A percentile compares a stretch with the other conserved stretches of the same genome.
Evolutionary conservation across 2,888 invertebrate genomes (phyloP).

Genomic region (Synergus laeviventris): DNA sequence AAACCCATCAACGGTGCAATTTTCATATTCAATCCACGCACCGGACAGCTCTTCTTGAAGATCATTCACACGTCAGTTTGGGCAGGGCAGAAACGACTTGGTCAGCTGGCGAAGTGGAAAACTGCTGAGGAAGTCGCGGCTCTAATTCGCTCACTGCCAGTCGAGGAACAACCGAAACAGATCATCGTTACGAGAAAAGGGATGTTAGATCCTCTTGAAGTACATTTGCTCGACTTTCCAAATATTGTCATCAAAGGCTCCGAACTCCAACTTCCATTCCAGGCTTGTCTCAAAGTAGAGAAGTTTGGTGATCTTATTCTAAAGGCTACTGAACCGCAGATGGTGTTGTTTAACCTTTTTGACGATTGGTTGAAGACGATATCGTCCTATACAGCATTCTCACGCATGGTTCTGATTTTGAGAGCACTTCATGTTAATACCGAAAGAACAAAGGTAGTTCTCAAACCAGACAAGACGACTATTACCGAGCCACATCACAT

Average conservation of each 20-base stretch:
- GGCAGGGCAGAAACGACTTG: slow-evolving; percentile 99
- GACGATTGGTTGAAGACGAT: slow-evolving; percentile 99
- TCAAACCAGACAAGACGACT: slow-evolving; percentile 99
- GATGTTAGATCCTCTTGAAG: slow-evolving; percentile 99
- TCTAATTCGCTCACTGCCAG: slow-evolving; percentile 97
- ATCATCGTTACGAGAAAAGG: slow-evolving; percentile 99
- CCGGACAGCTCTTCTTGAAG: slow-evolving; percentile 98
- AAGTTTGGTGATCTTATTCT: slow-evolving; percentile 99
- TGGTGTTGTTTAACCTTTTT: slow-evolving; percentile 99
- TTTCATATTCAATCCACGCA: slow-evolving; percentile 99
- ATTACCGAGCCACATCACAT: slow-evolving; percentile 99
- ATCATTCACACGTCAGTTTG: slow-evolving; percentile 99
- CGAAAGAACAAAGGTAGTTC: slow-evolving; percentile 97
- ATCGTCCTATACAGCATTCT: slow-evolving; percentile 97
- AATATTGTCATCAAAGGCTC: slow-evolving; percentile 99
- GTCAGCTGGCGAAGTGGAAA: slow-evolving; percentile 99
- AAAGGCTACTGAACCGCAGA: slow-evolving; percentile 99
- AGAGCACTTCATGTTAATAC: slow-evolving; percentile 99
- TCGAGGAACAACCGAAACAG: slow-evolving; percentile 99
- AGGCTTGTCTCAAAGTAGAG: slow-evolving; percentile 98
- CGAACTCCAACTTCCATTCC: slow-evolving; percentile 98
- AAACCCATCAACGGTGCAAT: slow-evolving; percentile 99
- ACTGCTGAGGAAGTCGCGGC: slow-evolving; percentile 99
- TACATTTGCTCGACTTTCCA: slow-evolving; percentile 99
- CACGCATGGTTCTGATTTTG: slow-evolving; percentile 95